Conservation (phyloP, 2,113 vertebrate genomes). For the Asarcornis scutulata region DNA sequence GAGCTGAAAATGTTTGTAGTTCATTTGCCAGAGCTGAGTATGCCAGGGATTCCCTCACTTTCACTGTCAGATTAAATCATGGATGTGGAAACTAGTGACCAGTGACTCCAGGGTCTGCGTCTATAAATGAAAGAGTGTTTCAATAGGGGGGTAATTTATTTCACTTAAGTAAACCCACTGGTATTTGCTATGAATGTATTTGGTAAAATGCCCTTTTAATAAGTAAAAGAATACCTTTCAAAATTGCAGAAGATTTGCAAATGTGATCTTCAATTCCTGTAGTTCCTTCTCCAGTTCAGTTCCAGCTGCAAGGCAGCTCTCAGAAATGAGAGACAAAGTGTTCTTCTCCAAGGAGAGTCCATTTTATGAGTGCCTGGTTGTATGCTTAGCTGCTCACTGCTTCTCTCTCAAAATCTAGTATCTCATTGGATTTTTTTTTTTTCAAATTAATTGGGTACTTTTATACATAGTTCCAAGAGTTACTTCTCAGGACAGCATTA, state of each 20-base stretch:
- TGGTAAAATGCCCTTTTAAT: conserved; percentile 31
- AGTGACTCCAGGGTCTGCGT: background rate
- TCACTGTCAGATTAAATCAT: background rate
- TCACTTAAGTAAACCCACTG: conserved; percentile 33
- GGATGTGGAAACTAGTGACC: background rate
- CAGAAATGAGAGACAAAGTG: background rate
- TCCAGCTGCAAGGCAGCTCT: conserved; percentile 14
- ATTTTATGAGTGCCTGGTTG: background rate
- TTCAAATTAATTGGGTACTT: conserved; percentile 1
- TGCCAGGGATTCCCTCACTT: background rate
- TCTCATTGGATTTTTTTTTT: background rate
- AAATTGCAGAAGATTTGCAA: background rate
- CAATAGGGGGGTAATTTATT: conserved; percentile 15
- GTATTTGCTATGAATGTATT: background rate
- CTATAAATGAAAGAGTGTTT: background rate
- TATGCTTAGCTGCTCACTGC: background rate
- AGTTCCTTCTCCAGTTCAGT: background rate
- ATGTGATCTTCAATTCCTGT: background rate
- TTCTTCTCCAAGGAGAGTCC: background rate
- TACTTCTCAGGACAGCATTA: conserved; percentile 11
- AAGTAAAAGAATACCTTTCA: conserved; percentile 33
- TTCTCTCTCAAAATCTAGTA: background rate
- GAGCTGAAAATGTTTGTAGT: background rate
- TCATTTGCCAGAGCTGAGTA: background rate
- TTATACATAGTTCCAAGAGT: background rate